Percentiles rank a stretch among this genome's conserved stretches.
Conservation (phyloP, 1,140 invertebrate species). For the Paraescarpia echinospica region DNA sequence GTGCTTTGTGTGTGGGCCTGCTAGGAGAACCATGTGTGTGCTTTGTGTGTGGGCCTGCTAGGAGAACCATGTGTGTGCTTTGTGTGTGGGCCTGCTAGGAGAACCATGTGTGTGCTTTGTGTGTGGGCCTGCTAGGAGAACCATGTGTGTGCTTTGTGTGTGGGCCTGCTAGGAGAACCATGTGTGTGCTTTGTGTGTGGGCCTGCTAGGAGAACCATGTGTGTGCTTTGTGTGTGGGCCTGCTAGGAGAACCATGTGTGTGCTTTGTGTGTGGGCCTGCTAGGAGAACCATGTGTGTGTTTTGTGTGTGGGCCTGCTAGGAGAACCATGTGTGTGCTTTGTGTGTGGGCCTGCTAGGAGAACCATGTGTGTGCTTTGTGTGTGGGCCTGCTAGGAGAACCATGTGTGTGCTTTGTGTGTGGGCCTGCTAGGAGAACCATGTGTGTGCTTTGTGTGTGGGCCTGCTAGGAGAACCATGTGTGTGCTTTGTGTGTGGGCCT, state of each 20-base stretch:
- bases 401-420: not conserved
- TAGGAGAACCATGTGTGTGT: not conserved
- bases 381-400: not conserved
- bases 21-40: not conserved
- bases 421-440: not conserved
- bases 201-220: not conserved
- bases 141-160: not conserved
- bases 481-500: not conserved
- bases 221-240: not conserved
- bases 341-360: not conserved
- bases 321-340: not conserved
- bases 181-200: not conserved
- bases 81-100: not conserved
- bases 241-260: not conserved
- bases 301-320: not conserved
- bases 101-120: not conserved
- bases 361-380: not conserved
- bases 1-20: not conserved
- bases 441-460: not conserved
- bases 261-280: not conserved
- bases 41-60: not conserved
- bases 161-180: not conserved
- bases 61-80: not conserved
- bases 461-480: not conserved
- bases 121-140: not conserved